Base-by-base conservation (phyloP, 2,888 invertebrate species). In the Adelognathus sp. region DNA sequence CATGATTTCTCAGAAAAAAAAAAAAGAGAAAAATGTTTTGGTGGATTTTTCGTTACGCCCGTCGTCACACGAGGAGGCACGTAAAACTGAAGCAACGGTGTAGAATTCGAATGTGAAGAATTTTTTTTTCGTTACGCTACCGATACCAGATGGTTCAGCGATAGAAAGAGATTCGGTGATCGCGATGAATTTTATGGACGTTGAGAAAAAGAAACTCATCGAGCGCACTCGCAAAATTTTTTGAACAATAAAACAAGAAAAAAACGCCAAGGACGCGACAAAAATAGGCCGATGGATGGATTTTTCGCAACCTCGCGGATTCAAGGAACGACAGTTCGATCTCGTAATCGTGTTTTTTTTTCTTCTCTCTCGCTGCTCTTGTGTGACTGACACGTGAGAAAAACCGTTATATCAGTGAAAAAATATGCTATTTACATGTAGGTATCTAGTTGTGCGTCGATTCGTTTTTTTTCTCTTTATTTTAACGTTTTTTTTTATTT, bases 341-440 rank as follows among this genome's bases (percentile, higher is more conserved):
- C 79, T 75, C 71, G 67, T 71, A 60, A 71, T 54, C 39, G 67
- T 69, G 61, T 60, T 66, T 50, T 72, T 24, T 41, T 16, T 54
- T 52, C 14, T n/a, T 21, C 14, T 56, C 29, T 44, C 18, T n/a
- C 18, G 29, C 31, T 56, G 21, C 31, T 44, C 33, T 58, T 58
- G 67, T 67, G 71, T 79, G 71, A 75, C 66, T 79, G 71, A 79
- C 75, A 79, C 79, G 75, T 79, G 79, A 79, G 79, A 79, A 83
- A 75, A 80, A 80, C 80, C 74, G 58, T 80, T 56, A 81, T 76
- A 73, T 70, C 79, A 86, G 90, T 91, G 91, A 89, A 91, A 91
- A 91, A 91, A 91, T 91, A 91, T 87, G 86, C 88, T 91, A 90
- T 91, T 88, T 91, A 91, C 90, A 91, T 84, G 86, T 89, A 88